Evolutionary conservation across 2,888 invertebrate species (phyloP), one percentile per base, ranked within the genome.

Genomic region (Heliothis peltigera): DNA sequence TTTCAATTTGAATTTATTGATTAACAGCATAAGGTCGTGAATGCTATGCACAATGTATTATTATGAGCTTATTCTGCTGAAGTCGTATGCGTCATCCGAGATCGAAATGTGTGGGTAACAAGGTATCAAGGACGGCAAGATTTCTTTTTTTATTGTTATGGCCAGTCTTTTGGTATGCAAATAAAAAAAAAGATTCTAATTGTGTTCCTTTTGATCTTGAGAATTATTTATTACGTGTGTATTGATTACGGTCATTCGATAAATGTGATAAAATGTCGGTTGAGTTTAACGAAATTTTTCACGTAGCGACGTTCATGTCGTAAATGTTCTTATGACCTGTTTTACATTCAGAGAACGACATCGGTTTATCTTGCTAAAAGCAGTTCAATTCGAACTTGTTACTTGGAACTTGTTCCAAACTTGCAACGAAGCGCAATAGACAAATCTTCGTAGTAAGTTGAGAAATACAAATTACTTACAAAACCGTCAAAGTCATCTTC

Each of bases 81-180:
- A 70, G 59, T 77, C 63, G 81, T 80, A 88, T 92, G 89, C 87
- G 91, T 92, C 91, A 92, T 86, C 77, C 83, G 80, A 88, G 86
- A 87, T 88, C 85, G 84, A 87, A 90, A 88, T 84, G 89, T 88
- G 89, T 88, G 87, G 87, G 90, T 89, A 89, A 90, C 89, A 86
- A 91, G 85, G 85, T 89, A 89, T 87, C 91, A 91, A 93, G 93
- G 93, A 86, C 91, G 85, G 70, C 89, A 75, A 86, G 87, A 84
- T 88, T 86, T 85, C 76, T 84, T 87, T 84, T 84, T 83, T 80
- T 85, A 83, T 87, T 87, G 81, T 82, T 82, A 81, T 80, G 81
- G 82, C 79, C 85, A 83, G 83, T 76, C 77, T 82, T 81, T 86
- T 84, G 89, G 89, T 88, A 91, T 90, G 89, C 87, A 89, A 88